Base-by-base conservation (phyloP, 2,113 vertebrate species). In the Mungos mungo region DNA sequence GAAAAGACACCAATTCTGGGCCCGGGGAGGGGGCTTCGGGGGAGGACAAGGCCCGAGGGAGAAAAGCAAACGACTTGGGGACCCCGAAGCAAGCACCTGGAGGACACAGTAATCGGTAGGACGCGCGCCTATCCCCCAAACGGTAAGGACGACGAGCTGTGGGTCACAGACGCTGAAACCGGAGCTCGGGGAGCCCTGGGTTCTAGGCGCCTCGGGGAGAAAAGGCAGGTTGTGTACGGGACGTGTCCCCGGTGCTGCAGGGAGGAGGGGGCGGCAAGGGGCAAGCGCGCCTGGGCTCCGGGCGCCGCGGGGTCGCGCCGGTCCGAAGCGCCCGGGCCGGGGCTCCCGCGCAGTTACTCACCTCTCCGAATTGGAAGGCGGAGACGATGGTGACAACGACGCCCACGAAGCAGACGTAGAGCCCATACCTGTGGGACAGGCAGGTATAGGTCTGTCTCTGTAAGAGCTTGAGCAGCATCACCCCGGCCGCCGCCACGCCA, bases 381-480 rank as follows among this genome's bases (percentile, higher is more conserved):
- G 99, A 99, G 96, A 99, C 99, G 93, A 99, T 99, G 99, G 99
- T 99, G 98, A 99, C 99, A n/a, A 99, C 99, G 94, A 99, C 98
- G 91, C 99, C 99, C 54, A 99, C 99, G 92, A 99, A 99, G 98
- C 99, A 99, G 89, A 99, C 99, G 98, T 99, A 99, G 79, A 99
- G 99, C 88, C 99, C 99, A 97, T 99, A 99, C 76, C 99, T 98
- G 98, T 99, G 99, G 88, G 99, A 99, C 99, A 99, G 99, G 98
- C 99, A 99, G 98, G 99, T 99, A 98, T 99, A 99, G 85, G 99
- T 99, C 99, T 99, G 99, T 97, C 99, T 98, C 99, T 99, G 99
- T 50, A 99, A 92, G 79, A 99, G 99, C 99, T 99, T 99, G 52
- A 99, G 99, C 98, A 99, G 99, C 99, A 99, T 99, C 98, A 98